Evolutionary conservation across 2,797 vertebrate genomes (phyloP).

Genomic region (Apodemus agrarius): DNA sequence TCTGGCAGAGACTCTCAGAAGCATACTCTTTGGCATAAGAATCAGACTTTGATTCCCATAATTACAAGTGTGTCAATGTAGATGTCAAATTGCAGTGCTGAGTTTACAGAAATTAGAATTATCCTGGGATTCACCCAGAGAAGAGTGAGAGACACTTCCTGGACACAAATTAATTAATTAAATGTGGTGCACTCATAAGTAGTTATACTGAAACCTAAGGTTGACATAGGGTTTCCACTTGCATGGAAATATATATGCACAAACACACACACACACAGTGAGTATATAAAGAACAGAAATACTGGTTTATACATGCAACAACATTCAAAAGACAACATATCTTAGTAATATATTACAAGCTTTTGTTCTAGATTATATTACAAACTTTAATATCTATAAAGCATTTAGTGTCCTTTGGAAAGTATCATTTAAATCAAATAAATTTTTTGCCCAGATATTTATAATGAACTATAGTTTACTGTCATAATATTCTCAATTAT

Average conservation of each 20-base stretch:
- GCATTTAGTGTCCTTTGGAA: background rate
- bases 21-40: background rate
- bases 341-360: background rate
- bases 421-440: background rate
- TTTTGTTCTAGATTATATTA: conserved; percentile 18
- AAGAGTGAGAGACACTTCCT: background rate
- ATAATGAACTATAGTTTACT: background rate
- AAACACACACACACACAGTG: background rate
- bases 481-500: conserved; percentile 1
- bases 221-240: background rate
- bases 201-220: background rate
- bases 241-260: background rate
- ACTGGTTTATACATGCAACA: background rate
- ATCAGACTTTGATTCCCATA: background rate
- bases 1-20: too few relatives aligned
- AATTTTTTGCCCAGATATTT: background rate
- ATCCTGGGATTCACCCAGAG: background rate
- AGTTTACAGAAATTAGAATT: background rate
- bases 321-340: background rate
- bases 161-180: background rate
- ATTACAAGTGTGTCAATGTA: background rate
- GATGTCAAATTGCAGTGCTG: background rate
- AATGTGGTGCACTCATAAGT: background rate
- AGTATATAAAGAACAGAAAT: background rate
- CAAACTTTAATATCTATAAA: background rate